Evolutionary conservation across 2,888 invertebrate species (phyloP).

Genomic region (Caenorhabditis sulstoni): DNA sequence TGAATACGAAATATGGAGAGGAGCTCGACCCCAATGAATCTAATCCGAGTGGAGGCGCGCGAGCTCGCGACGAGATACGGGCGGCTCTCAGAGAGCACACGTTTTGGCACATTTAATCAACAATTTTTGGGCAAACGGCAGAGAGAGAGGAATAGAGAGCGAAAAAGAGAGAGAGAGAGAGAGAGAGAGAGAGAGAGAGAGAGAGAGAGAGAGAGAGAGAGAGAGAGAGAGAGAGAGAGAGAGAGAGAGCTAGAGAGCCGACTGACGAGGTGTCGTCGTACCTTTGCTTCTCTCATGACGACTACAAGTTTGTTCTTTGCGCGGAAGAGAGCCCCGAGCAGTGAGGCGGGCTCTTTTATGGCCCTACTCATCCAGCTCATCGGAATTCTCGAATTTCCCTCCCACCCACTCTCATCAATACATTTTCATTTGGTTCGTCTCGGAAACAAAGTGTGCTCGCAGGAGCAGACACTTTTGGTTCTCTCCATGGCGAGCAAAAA

Average conservation of each 20-base stretch:
- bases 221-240: conserved; percentile 14
- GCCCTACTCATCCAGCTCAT: conserved; percentile 30
- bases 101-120: conserved; percentile 46
- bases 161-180: conserved; percentile 19
- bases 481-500: conserved; percentile 23
- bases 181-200: conserved; percentile 16
- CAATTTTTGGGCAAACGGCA: conserved; percentile 19
- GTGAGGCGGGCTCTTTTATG: neutral
- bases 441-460: conserved; percentile 22
- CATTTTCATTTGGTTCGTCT: conserved; percentile 29
- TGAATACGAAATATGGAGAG: conserved; percentile 30
- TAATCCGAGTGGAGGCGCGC: conserved; percentile 8
- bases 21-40: conserved; percentile 14
- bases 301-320: neutral
- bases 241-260: conserved; percentile 11
- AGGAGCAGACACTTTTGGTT: conserved; percentile 24
- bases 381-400: conserved; percentile 5
- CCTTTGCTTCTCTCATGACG: conserved; percentile 4
- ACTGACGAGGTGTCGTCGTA: conserved; percentile 5
- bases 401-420: conserved; percentile 2
- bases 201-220: conserved; percentile 17
- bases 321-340: neutral
- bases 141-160: conserved; percentile 20
- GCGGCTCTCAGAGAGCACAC: neutral
- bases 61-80: neutral